Conservation (phyloP, 2,113 vertebrate species). For the Morone saxatilis region DNA sequence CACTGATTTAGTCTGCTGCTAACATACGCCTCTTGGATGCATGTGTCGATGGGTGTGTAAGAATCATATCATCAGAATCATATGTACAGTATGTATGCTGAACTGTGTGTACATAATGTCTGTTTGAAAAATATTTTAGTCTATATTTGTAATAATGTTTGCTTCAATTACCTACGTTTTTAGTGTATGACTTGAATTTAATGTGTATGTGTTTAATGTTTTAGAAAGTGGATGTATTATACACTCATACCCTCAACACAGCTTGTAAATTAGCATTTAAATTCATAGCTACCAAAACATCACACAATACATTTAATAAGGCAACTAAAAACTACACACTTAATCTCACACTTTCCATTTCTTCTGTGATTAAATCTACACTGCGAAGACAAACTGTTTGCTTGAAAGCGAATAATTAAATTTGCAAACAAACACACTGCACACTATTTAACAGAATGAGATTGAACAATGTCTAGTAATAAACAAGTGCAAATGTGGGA, state of each 20-base stretch:
- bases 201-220: neutral
- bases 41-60: neutral
- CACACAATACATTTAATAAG: slow-evolving; percentile 19
- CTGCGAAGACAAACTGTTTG: neutral
- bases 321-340: neutral
- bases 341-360: too few relatives aligned
- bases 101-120: slow-evolving; percentile 1
- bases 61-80: neutral
- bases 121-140: neutral
- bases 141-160: too few relatives aligned
- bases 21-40: neutral
- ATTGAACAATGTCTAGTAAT: neutral
- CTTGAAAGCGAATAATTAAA: neutral
- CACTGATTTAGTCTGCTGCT: neutral
- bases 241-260: neutral
- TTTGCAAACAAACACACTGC: neutral
- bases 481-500: neutral
- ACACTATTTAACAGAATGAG: neutral
- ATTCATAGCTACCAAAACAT: slow-evolving; percentile 9
- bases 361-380: neutral
- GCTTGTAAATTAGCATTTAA: neutral
- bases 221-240: neutral
- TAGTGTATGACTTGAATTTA: too few relatives aligned
- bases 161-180: too few relatives aligned
- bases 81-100: neutral